Conservation (phyloP, 2,113 vertebrate genomes). For the Desmodus rotundus region DNA sequence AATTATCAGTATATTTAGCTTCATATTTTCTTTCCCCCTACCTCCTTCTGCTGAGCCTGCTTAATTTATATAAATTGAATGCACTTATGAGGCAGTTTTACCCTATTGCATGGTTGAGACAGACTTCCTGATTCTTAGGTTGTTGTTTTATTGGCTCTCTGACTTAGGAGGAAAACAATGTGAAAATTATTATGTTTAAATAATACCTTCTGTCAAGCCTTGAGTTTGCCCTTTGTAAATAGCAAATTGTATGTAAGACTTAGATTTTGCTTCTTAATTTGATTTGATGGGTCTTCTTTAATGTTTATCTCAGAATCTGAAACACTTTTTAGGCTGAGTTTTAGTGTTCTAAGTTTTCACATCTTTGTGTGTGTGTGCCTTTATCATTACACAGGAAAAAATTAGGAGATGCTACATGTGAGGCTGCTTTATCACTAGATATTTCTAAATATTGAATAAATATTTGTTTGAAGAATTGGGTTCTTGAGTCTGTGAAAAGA, state of each 20-base stretch:
- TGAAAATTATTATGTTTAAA: neutral
- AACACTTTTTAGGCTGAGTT: neutral
- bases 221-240: neutral
- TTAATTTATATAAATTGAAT: neutral
- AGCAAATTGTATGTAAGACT: neutral
- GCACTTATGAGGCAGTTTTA: neutral
- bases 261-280: constrained; percentile 1
- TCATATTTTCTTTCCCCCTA: neutral
- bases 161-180: neutral
- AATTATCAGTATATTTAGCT: neutral
- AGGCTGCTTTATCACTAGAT: neutral
- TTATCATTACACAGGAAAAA: neutral
- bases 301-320: neutral
- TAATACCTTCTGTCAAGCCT: neutral
- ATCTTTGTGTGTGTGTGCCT: neutral
- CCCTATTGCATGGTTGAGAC: neutral
- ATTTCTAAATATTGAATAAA: constrained; percentile 30
- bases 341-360: neutral
- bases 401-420: neutral
- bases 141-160: neutral
- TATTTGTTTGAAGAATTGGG: constrained; percentile 28
- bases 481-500: neutral
- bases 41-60: neutral
- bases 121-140: neutral
- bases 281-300: neutral